phyloP scores from a whole-genome alignment of 2,888 invertebrate species.

The Cecidostiba fungosa region DNA sequence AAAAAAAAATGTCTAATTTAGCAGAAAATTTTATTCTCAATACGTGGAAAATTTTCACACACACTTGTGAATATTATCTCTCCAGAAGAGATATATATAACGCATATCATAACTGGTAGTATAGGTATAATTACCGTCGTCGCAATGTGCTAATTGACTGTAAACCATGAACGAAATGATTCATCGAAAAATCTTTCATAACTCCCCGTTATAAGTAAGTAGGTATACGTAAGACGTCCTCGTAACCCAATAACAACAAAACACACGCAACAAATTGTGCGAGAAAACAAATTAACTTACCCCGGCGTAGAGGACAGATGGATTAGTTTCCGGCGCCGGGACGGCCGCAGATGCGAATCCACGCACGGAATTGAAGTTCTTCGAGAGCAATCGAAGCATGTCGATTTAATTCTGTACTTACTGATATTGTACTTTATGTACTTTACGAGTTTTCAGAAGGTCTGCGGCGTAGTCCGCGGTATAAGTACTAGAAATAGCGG shows the following conservation, averaged over 20 bases:
- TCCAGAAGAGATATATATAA: too few relatives aligned
- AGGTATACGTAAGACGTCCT: too few relatives aligned
- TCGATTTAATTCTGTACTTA: constrained; percentile 28
- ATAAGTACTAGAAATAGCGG: too few relatives aligned
- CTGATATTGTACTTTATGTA: neutral
- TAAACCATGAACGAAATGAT: neutral
- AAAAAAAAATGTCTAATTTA: too few relatives aligned
- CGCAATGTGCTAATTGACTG: too few relatives aligned
- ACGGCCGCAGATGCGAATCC: constrained; percentile 78
- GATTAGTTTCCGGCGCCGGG: constrained; percentile 85
- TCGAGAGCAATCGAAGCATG: constrained; percentile 70
- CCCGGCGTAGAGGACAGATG: constrained; percentile 90
- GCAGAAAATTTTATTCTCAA: too few relatives aligned
- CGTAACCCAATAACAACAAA: neutral
- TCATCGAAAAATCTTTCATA: neutral
- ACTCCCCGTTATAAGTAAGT: too few relatives aligned
- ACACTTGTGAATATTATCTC: too few relatives aligned
- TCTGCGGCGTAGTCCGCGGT: neutral
- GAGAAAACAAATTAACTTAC: constrained; percentile 82
- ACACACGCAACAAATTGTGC: neutral
- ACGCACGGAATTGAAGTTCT: constrained; percentile 62
- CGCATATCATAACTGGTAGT: too few relatives aligned
- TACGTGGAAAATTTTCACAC: neutral
- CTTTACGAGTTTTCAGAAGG: too few relatives aligned
- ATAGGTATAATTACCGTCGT: too few relatives aligned